Evolutionary conservation across 2,113 vertebrate species (phyloP).

Genomic region (Gadus macrocephalus): DNA sequence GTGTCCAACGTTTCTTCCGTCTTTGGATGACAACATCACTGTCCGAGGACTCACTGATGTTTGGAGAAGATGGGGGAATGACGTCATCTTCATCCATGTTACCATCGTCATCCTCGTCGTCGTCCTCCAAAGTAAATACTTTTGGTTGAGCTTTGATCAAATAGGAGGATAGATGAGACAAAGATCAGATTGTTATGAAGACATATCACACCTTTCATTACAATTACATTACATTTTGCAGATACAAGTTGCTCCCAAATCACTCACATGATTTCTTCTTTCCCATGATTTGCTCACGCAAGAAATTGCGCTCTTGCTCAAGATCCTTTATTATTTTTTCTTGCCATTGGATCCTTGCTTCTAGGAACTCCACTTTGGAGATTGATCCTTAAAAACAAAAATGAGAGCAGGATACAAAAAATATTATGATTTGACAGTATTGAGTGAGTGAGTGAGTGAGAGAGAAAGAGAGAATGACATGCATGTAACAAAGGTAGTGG

Average conservation of each 20-base stretch:
- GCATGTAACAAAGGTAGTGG: no score
- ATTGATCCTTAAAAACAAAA: slow-evolving; percentile 1
- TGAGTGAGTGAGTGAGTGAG: no score
- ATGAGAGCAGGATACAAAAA: not conserved
- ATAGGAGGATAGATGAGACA: slow-evolving; percentile 10
- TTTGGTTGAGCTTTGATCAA: slow-evolving; percentile 1
- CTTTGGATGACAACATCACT: slow-evolving; percentile 4
- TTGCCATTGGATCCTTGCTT: slow-evolving; percentile 4
- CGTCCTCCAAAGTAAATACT: not conserved
- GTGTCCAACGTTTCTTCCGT: not conserved
- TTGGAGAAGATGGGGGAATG: slow-evolving; percentile 6
- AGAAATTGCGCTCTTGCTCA: not conserved
- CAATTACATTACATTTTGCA: slow-evolving; percentile 4
- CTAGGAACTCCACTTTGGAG: slow-evolving; percentile 10
- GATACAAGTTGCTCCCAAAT: not conserved
- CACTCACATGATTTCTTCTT: slow-evolving; percentile 8
- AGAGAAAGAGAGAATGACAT: no score
- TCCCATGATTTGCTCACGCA: not conserved
- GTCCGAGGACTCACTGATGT: slow-evolving; percentile 14
- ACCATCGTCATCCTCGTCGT: slow-evolving; percentile 1
- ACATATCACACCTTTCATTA: slow-evolving; percentile 1
- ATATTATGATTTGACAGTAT: no score
- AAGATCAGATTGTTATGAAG: not conserved
- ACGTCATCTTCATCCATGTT: slow-evolving; percentile 3
- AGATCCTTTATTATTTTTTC: slow-evolving; percentile 5